A percentile compares a stretch with the other conserved stretches of the same genome.
Conservation (phyloP, 1,140 invertebrate genomes). For the Neodiprion virginianus region DNA sequence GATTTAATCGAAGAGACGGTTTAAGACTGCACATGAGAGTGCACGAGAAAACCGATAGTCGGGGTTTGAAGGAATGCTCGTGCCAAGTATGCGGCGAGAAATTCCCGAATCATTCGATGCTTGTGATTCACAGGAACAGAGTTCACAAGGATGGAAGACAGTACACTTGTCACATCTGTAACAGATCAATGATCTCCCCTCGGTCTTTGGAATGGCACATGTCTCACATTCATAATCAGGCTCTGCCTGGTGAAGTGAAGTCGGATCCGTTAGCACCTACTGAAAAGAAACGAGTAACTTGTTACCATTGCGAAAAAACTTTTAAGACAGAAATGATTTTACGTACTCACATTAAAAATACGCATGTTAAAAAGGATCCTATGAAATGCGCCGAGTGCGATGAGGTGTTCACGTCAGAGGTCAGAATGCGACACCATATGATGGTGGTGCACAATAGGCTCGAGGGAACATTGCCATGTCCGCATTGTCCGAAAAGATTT, state of each 20-base stretch:
- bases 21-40: conserved; percentile 60
- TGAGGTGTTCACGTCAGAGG: conserved; percentile 52
- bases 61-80: conserved; percentile 56
- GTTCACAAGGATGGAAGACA: conserved; percentile 56
- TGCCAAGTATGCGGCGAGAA: conserved; percentile 59
- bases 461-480: conserved; percentile 55
- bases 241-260: conserved; percentile 37
- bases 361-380: conserved; percentile 57
- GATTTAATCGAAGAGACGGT: conserved; percentile 61
- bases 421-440: conserved; percentile 57
- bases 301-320: conserved; percentile 56
- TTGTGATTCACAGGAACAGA: conserved; percentile 58
- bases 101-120: conserved; percentile 58
- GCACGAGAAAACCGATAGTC: conserved; percentile 53
- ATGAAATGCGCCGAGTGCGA: conserved; percentile 58
- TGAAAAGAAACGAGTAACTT: conserved; percentile 51
- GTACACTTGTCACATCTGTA: conserved; percentile 58
- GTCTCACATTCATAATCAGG: conserved; percentile 56
- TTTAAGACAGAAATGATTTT: conserved; percentile 61
- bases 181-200: conserved; percentile 57
- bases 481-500: conserved; percentile 57
- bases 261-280: conserved; percentile 31
- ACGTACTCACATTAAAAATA: conserved; percentile 57
- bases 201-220: conserved; percentile 58
- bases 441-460: conserved; percentile 55